Evolutionary conservation across 2,113 vertebrate genomes (phyloP).

Genomic region (Stegastes partitus): DNA sequence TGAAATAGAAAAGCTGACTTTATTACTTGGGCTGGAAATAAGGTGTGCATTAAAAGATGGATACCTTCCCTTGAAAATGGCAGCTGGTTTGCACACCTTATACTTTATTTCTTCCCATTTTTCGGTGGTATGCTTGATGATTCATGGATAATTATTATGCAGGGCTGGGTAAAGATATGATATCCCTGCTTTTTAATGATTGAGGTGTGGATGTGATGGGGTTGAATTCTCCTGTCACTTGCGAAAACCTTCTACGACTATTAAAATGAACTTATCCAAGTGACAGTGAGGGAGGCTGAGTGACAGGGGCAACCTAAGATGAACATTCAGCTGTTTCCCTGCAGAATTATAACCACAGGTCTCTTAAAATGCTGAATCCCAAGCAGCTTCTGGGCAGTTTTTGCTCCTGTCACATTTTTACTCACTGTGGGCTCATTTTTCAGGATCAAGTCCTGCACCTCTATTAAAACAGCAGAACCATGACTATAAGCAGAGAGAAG

Average conservation of each 20-base stretch:
- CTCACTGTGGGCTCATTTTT: no score
- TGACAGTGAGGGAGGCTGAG: background rate
- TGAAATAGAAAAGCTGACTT: conserved; percentile 31
- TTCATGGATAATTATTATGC: background rate
- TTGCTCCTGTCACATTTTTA: no score
- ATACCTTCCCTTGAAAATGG: background rate
- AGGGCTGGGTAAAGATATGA: background rate
- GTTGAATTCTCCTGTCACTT: background rate
- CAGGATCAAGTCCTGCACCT: no score
- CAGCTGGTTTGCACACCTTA: background rate
- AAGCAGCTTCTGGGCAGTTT: no score
- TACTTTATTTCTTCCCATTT: background rate
- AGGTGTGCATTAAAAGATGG: background rate
- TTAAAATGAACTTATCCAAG: background rate
- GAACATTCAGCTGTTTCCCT: background rate
- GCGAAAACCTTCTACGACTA: background rate
- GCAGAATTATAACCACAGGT: background rate
- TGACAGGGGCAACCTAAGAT: background rate
- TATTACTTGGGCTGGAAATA: background rate
- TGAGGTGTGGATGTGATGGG: background rate
- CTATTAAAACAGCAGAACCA: no score
- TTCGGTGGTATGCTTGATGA: background rate
- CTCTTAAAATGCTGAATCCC: no score
- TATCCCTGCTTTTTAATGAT: background rate
- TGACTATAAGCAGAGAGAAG: no score